Base-by-base conservation (phyloP, 2,113 vertebrate species). In the Lampris incognitus region DNA sequence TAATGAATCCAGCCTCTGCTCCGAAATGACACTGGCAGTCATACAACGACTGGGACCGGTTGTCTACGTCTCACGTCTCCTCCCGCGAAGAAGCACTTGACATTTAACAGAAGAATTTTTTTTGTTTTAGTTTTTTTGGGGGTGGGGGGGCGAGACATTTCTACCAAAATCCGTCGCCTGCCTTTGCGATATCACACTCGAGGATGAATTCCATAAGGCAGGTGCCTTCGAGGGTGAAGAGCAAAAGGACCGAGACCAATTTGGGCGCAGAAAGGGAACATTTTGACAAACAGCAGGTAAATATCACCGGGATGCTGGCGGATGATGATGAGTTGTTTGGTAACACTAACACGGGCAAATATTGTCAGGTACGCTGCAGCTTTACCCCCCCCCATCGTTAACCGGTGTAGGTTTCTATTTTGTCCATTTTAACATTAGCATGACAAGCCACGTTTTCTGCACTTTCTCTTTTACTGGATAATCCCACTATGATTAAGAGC, bases 271-370 rank as follows among this genome's bases (percentile, higher is more conserved):
- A 97, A 93, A 93, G 95, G 87, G 97, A 97, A 78, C 96, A 97
- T 88, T 97, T 97, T 91, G 97, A 98, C 89, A 97, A 95, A 86
- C 96, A 93, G 88, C 97, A 98, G 97, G 97, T 95, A 93, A 94
- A 92, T 37, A n/a, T 39, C n/a, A 6, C 2, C 36, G n/a, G 56
- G 67, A 11, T 48, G 58, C 6, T 13, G 8, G 44, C 4, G 24
- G 24, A 24, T 24, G 24, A 24, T 24, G 24, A 24, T 24, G 24
- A 24, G 24, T 24, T 24, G 24, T 24, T 24, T 24, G 24, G 24
- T 24, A 24, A 24, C 24, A 24, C 24, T 24, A 24, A 24, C 24
- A 24, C 24, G 24, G 24, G 24, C 24, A 24, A 24, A 24, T 24
- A 24, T 24, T 24, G 24, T 24, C 24, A 24, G 24, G 24, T 24